Evolutionary conservation across 1,140 invertebrate genomes (phyloP), one percentile per base, ranked within the genome.

Genomic region (Monochamus saltuarius): DNA sequence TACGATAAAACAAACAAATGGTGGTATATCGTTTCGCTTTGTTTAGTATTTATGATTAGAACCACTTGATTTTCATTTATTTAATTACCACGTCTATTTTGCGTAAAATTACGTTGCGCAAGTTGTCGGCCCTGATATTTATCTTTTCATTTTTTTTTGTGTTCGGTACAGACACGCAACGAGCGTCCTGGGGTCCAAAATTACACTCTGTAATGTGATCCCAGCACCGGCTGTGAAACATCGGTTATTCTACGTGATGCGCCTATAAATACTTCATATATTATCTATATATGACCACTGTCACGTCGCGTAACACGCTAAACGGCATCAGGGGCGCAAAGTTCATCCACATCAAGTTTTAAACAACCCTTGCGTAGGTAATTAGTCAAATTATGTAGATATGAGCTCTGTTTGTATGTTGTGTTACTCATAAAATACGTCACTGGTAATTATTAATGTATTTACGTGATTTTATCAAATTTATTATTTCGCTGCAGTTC

Each of bases 161-260:
- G 2, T 29, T 29, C 22, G 22, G 22, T 29, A 6, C 6, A 29
- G 22, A 29, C 22, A 29, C 22, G 22, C 22, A 29, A 29, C 22
- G 39, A n/a, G 7, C 39, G 11, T 2, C 64, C 56, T 59, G 50
- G 60, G 61, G 66, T 65, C 66, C 66, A 64, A 68, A 70, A 70
- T 70, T 70, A 68, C 67, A 62, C 66, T 61, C 66, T 66, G 68
- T 70, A 66, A 70, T 67, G 66, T 70, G 66, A 70, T 70, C 68
- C 62, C 61, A 59, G 68, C 63, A 64, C 65, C 68, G 65, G 65
- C 62, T 70, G 68, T 55, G 52, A 51, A 60, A 63, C 68, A 70
- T 59, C 68, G 65, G 68, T 70, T 65, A 64, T 63, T 55, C 40
- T 61, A 70, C 68, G 68, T 70, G 68, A 67, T 65, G 62, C 43